Percentiles rank a stretch among this genome's conserved stretches.
phyloP scores from a whole-genome alignment of 2,797 vertebrate species.

The Aeoliscus strigatus region DNA sequence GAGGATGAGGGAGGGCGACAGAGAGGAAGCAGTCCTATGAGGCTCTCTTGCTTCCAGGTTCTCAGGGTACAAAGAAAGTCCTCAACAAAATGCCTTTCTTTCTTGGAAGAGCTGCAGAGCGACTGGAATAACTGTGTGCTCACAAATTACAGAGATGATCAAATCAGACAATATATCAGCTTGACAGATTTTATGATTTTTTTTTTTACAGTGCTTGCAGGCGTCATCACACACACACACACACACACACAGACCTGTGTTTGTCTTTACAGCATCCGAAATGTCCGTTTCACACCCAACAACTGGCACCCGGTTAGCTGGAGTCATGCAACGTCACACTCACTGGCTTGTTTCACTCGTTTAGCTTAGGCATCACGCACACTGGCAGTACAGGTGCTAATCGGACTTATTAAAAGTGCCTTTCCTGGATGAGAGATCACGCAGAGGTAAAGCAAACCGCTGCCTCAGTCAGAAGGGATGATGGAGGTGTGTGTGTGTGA shows the following conservation, averaged over 20 bases:
- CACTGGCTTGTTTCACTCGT: constrained; percentile 14
- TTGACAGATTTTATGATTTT: neutral
- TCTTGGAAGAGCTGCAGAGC: neutral
- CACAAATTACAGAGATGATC: neutral
- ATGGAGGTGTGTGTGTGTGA: neutral
- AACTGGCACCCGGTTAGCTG: constrained; percentile 32
- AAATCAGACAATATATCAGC: neutral
- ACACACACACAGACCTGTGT: no score
- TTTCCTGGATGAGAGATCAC: constrained; percentile 27
- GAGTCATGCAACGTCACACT: constrained; percentile 21
- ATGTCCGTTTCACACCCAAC: constrained; percentile 35
- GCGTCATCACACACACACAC: no score
- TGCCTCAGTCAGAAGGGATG: constrained; percentile 4
- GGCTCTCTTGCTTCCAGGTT: constrained; percentile 14
- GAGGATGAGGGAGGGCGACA: constrained; percentile 8
- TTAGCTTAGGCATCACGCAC: constrained; percentile 50
- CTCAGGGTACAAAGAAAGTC: neutral
- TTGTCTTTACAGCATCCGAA: constrained; percentile 29
- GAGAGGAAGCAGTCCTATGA: constrained; percentile 11
- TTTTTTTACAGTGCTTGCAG: no score
- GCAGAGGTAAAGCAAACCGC: constrained; percentile 22
- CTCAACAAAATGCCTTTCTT: neutral
- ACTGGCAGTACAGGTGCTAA: constrained; percentile 41
- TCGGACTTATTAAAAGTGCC: constrained; percentile 39
- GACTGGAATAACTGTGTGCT: neutral